Conservation (phyloP, 2,888 invertebrate species). For the Cacoxenus indagator region DNA sequence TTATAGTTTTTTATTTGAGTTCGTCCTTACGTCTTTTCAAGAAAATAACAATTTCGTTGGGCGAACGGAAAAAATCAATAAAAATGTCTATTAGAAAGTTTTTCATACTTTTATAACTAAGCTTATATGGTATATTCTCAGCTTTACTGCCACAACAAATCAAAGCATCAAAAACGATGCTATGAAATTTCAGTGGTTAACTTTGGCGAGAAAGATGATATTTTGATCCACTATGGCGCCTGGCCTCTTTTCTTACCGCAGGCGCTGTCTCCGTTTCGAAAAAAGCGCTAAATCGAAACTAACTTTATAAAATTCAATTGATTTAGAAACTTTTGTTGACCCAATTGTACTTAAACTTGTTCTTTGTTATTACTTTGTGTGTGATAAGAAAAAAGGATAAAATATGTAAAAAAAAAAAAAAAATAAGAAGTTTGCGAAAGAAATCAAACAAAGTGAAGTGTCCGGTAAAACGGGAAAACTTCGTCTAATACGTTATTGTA, state of each 20-base stretch:
- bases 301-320: constrained; percentile 58
- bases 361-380: background rate
- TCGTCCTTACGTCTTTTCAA: background rate
- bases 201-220: too few species aligned
- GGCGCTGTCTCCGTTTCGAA: too few species aligned
- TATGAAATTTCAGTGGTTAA: too few species aligned
- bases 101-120: too few species aligned
- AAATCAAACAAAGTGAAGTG: background rate
- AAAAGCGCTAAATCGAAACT: constrained; percentile 27
- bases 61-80: background rate
- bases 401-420: background rate
- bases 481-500: too few species aligned
- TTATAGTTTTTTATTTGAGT: constrained; percentile 11
- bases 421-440: background rate
- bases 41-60: background rate
- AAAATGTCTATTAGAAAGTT: background rate
- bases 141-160: too few species aligned
- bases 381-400: background rate
- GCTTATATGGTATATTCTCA: too few species aligned
- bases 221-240: too few species aligned
- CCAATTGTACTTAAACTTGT: constrained; percentile 38
- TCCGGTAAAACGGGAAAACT: too few species aligned
- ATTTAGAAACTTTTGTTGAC: constrained; percentile 58
- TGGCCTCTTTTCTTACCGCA: too few species aligned
- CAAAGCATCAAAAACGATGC: too few species aligned